phyloP scores from a whole-genome alignment of 1,140 invertebrate species.

The Nylanderia fulva region DNA sequence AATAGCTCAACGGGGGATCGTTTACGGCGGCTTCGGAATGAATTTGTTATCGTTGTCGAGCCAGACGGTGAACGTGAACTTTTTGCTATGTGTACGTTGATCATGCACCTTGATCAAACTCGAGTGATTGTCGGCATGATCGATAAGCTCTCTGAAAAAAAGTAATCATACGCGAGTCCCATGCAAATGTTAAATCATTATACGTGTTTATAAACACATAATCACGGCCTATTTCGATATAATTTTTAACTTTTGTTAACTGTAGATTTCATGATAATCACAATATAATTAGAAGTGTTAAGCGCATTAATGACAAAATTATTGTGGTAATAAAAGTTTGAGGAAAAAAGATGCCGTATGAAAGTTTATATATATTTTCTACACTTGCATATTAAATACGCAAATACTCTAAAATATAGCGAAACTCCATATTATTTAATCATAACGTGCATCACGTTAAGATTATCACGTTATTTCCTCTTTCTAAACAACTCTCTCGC shows the following conservation, averaged over 20 bases:
- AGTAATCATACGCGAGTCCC: neutral
- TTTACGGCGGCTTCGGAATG: slow-evolving; percentile 71
- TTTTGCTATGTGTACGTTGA: slow-evolving; percentile 46
- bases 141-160: slow-evolving; percentile 15
- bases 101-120: slow-evolving; percentile 21
- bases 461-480: neutral
- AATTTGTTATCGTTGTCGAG: slow-evolving; percentile 67
- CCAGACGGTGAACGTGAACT: slow-evolving; percentile 52
- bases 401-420: neutral
- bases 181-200: neutral
- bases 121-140: slow-evolving; percentile 34
- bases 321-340: neutral
- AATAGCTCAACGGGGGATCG: slow-evolving; percentile 71
- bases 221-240: neutral
- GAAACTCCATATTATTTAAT: neutral
- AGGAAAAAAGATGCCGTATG: neutral
- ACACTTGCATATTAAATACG: neutral
- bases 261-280: neutral
- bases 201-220: neutral
- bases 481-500: neutral
- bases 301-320: neutral
- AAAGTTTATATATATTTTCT: neutral
- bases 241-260: neutral
- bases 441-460: neutral
- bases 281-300: too few relatives aligned